A percentile compares a stretch with the other conserved stretches of the same genome.
phyloP scores from a whole-genome alignment of 2,888 invertebrate genomes.

The Phortica magna region DNA sequence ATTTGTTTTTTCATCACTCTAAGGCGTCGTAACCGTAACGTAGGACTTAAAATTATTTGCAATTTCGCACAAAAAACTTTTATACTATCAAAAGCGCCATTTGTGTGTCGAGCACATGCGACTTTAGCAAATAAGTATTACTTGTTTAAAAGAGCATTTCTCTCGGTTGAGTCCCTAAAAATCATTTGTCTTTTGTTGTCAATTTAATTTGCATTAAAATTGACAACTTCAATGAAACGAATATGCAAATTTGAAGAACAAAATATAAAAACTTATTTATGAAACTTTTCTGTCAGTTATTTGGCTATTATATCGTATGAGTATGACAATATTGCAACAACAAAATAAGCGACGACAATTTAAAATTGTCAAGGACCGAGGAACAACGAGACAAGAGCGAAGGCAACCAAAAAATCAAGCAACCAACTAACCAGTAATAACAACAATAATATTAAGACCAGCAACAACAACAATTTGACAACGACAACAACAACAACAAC shows the following conservation, averaged over 20 bases:
- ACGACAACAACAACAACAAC: constrained; percentile 18
- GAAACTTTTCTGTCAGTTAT: not conserved
- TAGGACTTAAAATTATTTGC: no score
- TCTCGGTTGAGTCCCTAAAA: not conserved
- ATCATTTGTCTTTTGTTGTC: not conserved
- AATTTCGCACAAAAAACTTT: not conserved
- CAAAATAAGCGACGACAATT: constrained; percentile 10
- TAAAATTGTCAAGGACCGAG: constrained; percentile 5
- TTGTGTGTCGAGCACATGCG: not conserved
- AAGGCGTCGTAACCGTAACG: no score
- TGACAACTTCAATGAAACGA: no score
- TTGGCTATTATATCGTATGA: not conserved
- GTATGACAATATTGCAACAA: not conserved
- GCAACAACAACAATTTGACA: constrained; percentile 18
- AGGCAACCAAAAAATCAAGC: constrained; percentile 5
- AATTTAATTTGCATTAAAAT: constrained; percentile 11
- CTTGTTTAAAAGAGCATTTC: no score
- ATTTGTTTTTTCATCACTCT: no score
- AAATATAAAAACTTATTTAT: not conserved
- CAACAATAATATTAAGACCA: constrained; percentile 7
- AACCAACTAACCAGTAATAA: constrained; percentile 15
- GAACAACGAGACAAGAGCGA: not conserved
- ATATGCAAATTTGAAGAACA: not conserved
- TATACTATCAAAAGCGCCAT: not conserved
- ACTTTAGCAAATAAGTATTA: no score